Conservation (phyloP, 2,113 vertebrate genomes). For the Charadrius vociferus region DNA sequence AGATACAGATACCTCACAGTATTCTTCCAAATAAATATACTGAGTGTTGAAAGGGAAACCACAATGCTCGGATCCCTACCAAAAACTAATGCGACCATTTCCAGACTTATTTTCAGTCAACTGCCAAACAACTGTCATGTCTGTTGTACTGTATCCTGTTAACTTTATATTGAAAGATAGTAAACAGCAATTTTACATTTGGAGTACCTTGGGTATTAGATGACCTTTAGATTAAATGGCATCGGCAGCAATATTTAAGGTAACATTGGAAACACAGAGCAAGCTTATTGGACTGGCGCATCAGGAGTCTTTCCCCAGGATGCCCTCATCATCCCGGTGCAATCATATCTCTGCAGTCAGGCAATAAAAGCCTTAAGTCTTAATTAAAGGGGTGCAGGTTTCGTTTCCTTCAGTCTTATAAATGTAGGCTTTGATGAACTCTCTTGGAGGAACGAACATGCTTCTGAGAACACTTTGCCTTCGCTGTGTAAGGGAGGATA, state of each 20-base stretch:
- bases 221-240: background rate
- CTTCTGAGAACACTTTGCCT: background rate
- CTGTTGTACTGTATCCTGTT: background rate
- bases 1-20: background rate
- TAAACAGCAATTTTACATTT: background rate
- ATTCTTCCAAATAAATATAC: background rate
- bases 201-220: background rate
- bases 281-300: background rate
- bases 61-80: background rate
- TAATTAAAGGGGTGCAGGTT: background rate
- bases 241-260: background rate
- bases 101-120: background rate
- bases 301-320: background rate
- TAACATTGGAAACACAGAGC: background rate
- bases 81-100: background rate
- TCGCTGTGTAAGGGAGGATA: background rate
- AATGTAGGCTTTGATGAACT: background rate
- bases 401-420: background rate
- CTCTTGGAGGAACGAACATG: background rate
- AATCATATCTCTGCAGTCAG: background rate
- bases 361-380: background rate
- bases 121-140: background rate
- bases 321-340: background rate
- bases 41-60: background rate
- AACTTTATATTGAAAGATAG: background rate